Base-by-base conservation (phyloP, 2,113 vertebrate species). In the Corythornis vintsioides region DNA sequence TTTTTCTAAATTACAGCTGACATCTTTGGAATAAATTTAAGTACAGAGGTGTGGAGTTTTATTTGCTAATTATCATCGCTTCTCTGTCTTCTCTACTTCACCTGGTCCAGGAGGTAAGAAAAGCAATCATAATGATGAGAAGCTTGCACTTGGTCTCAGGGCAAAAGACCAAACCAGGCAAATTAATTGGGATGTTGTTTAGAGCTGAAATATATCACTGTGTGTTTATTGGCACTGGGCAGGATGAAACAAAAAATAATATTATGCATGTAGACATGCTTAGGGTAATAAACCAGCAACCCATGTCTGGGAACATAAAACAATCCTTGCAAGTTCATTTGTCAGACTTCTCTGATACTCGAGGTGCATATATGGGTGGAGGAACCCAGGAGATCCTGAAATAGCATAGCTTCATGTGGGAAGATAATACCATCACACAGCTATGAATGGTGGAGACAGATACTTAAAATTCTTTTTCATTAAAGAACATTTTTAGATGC, bases 121-220 rank as follows among this genome's bases (percentile, higher is more conserved):
- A 89, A 94, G 71, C 60, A 83, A 89, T 91, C 60, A 52, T 29
- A 75, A 72, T 7, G 38, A 86, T 48, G n/a, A 94, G 84, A 67
- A 86, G n/a, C 33, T 45, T 28, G 40, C 59, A 89, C 60, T 80
- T 86, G 57, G 77, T 93, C 86, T 66, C 25, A 6, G 56, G 38
- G 92, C 91, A 88, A 52, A 76, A 76, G 53, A 94, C 65, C 14
- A 0, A n/a, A 72, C 19, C 66, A 77, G 60, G 76, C 25, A 94
- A 96, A 95, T 96, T 95, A 95, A 95, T 91, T 91, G 92, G 82
- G 73, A 75, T 86, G 70, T 59, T 93, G 57, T 86, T 96, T 70
- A 70, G 77, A 66, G 53, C 53, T 40, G 69, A 91, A 95, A 95
- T 95, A 88, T 85, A 94, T 93, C 22, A 60, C 93, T 43, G 92